A percentile compares a stretch with the other conserved stretches of the same genome.
Conservation (phyloP, 2,888 invertebrate species). For the Parascotia fuliginaria region DNA sequence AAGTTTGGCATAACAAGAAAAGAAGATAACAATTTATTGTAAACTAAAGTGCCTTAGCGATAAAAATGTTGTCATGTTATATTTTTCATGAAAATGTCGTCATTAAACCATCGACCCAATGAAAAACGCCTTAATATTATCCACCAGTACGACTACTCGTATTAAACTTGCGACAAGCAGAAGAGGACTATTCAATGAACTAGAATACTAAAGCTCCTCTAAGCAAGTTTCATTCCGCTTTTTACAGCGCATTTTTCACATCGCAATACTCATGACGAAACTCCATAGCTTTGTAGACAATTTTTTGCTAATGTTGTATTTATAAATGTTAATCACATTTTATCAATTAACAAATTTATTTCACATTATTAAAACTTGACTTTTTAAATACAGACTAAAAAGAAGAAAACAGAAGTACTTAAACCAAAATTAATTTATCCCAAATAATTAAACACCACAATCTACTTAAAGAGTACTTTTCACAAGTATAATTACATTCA, state of each 20-base stretch:
- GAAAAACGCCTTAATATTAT: constrained; percentile 20
- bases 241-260: constrained; percentile 42
- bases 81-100: background rate
- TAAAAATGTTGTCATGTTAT: too few relatives aligned
- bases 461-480: constrained; percentile 35
- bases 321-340: too few relatives aligned
- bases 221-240: constrained; percentile 41
- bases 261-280: constrained; percentile 50
- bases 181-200: constrained; percentile 18
- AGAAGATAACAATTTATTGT: too few relatives aligned
- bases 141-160: constrained; percentile 11
- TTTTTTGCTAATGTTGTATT: too few relatives aligned
- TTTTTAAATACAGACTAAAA: constrained; percentile 5
- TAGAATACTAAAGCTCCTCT: constrained; percentile 32
- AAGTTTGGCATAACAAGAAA: too few relatives aligned
- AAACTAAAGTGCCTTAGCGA: too few relatives aligned
- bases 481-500: constrained; percentile 39
- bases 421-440: constrained; percentile 18
- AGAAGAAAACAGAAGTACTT: constrained; percentile 5
- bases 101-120: constrained; percentile 3
- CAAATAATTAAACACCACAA: constrained; percentile 39
- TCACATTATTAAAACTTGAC: background rate
- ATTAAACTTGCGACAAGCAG: constrained; percentile 15
- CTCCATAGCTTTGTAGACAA: constrained; percentile 44
- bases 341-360: constrained; percentile 1